Percentiles rank a stretch among this genome's conserved stretches.
Evolutionary conservation across 1,140 invertebrate species (phyloP).

Genomic region (Drosophila punjabiensis): DNA sequence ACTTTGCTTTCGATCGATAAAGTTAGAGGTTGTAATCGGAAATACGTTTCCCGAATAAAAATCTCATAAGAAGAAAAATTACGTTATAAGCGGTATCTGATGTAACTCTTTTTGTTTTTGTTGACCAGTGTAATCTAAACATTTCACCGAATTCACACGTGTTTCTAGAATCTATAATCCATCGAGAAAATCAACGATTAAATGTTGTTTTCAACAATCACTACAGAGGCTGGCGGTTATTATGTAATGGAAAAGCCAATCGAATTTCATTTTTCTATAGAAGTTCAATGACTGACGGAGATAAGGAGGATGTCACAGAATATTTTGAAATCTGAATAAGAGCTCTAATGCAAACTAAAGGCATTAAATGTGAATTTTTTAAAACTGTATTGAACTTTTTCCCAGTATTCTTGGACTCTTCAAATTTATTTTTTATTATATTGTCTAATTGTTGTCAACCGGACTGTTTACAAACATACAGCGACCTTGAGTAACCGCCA

Average conservation of each 20-base stretch:
- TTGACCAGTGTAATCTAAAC: constrained; percentile 1
- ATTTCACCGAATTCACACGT: constrained; percentile 15
- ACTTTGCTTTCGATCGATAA: constrained; percentile 2
- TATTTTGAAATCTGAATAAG: not conserved
- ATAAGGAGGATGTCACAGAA: constrained; percentile 13
- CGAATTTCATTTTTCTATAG: not conserved
- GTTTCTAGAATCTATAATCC: constrained; percentile 15
- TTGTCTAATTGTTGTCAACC: not conserved
- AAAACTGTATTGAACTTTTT: not conserved
- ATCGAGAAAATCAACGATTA: not conserved
- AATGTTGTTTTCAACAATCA: not conserved
- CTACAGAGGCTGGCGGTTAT: not conserved
- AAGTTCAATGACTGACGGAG: constrained; percentile 20
- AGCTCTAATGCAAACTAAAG: not conserved
- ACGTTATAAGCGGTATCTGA: constrained; percentile 8
- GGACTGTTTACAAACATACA: constrained; percentile 8
- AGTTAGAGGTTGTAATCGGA: not conserved
- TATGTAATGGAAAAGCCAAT: constrained; percentile 16
- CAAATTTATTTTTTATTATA: not conserved
- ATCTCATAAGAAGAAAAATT: not conserved
- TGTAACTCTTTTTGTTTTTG: not conserved
- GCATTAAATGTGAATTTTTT: not conserved
- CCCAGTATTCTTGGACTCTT: not conserved
- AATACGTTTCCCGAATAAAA: not conserved
- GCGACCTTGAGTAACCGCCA: constrained; percentile 5